These are phyloP conservation scores for Oreochromis tanganicae DNA, from an alignment of 2,113 vertebrate species.

Conservation along the genomic window DNA sequence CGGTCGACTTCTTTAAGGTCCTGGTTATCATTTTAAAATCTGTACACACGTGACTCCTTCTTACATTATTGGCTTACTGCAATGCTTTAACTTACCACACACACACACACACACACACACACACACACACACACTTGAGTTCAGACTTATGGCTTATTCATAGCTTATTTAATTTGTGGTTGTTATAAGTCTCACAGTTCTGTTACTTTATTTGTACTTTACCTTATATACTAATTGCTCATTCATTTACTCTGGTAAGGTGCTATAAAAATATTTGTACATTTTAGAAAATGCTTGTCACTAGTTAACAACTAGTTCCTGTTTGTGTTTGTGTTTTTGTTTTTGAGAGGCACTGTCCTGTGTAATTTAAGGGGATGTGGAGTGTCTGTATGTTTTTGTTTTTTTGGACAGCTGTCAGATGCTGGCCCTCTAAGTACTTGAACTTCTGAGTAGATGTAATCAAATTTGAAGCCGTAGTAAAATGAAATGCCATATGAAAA, in stretches of 20 bases:
- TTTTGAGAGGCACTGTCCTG: not conserved
- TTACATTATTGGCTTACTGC: not conserved
- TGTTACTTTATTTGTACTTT: not conserved
- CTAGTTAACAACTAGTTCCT: not conserved
- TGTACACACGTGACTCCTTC: not conserved
- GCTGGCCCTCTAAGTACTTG: not conserved
- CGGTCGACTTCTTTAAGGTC: not conserved
- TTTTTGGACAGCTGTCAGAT: constrained; percentile 11
- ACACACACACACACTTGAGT: not conserved
- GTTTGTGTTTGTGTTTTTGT: not conserved
- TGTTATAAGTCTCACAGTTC: not conserved
- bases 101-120: not conserved
- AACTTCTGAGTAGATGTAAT: constrained; percentile 1
- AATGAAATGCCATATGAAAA: not conserved
- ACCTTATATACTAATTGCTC: not conserved
- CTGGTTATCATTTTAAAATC: not conserved
- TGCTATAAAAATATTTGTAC: not conserved
- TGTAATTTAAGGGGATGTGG: not conserved
- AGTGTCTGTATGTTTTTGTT: not conserved
- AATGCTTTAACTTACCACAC: not conserved
- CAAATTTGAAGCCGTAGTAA: not conserved
- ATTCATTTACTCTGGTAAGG: not conserved
- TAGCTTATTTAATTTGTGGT: not conserved
- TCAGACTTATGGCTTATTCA: not conserved
- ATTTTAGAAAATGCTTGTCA: not conserved